Base-by-base conservation (phyloP, 2,113 vertebrate species). In the Emydocephalus ijimae region DNA sequence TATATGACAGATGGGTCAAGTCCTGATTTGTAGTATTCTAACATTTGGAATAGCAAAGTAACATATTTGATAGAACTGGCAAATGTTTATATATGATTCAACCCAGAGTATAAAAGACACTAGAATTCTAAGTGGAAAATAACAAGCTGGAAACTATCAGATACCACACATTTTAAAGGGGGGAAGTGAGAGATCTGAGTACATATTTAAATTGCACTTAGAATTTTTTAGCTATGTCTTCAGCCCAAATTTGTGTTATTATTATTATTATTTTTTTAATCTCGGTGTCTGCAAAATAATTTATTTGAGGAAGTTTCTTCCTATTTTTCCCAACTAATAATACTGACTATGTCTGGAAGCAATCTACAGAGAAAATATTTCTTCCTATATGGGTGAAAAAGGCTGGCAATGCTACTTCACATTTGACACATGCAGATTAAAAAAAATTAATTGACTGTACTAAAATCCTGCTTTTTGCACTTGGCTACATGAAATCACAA, bases 41-140 rank as follows among this genome's bases (percentile, higher is more conserved):
- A 98, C 98, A 98, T 98, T 98, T 98, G 98, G 98, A 98, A 98
- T 97, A 98, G 97, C 97, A 97, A 90, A 98, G 97, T 97, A 98
- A 98, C 98, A 98, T 98, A 98, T 98, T 98, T 98, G 98, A 98
- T 98, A 98, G 96, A 98, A 98, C 97, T 98, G 98, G 98, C 98
- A 98, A 97, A 98, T 97, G 97, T 97, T 98, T 97, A 98, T 98
- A 97, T 98, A 98, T 98, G 98, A 98, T 98, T 98, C 98, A 98
- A 98, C 97, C 97, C 97, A 98, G 97, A 98, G 98, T 98, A 98
- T 98, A 98, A 98, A 98, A 98, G 97, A 97, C 97, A 98, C 87
- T 95, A 98, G 97, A 97, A 98, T 98, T 98, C 97, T 97, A 98
- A 98, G 95, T 97, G 96, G 97, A 98, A 98, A 98, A 98, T 98